Base-by-base conservation (phyloP, 2,113 vertebrate genomes). In the Notothenia rossii region DNA sequence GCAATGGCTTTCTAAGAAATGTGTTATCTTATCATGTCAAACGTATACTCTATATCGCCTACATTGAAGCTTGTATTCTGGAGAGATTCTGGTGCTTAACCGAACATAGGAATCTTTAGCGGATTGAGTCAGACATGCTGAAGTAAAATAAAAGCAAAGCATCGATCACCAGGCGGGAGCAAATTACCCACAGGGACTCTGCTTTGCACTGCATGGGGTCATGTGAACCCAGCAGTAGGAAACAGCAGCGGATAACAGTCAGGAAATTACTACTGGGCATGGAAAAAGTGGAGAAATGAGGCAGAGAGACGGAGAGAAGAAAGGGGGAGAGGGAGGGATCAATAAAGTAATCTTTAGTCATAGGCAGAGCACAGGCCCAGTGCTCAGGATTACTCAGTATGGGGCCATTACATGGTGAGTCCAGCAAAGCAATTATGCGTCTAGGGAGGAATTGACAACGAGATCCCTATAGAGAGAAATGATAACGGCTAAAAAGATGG, bases 321-420 rank as follows among this genome's bases (percentile, higher is more conserved):
- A 67, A 33, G 14, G 18, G 71, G 17, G 51, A 49, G 29, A 33
- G n/a, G 65, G 63, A 46, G 56, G 60, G 69, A 92, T 94, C 93
- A 90, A 93, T 94, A 92, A 84, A 85, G 88, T 90, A 89, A 94
- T 94, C 84, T 87, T 92, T 89, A 79, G 85, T 91, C 88, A 83
- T 88, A 86, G 89, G 68, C 77, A 56, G 75, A 84, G 75, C 75
- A 71, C 46, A 54, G 73, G 66, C 69, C 70, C 36, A 2, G 17
- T 66, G 70, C 77, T 88, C 72, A 50, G 75, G 86, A 89, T 92
- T 85, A 91, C 91, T 82, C 91, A 87, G 91, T 77, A 67, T 86
- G 82, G 79, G 75, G 71, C 88, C 81, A 89, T 89, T 93, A 91
- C 87, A 89, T 59, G 46, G 81, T 84, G 81, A 91, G 84, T 77